Base-by-base conservation (phyloP, 2,888 invertebrate species). In the Trichacis sp. region DNA sequence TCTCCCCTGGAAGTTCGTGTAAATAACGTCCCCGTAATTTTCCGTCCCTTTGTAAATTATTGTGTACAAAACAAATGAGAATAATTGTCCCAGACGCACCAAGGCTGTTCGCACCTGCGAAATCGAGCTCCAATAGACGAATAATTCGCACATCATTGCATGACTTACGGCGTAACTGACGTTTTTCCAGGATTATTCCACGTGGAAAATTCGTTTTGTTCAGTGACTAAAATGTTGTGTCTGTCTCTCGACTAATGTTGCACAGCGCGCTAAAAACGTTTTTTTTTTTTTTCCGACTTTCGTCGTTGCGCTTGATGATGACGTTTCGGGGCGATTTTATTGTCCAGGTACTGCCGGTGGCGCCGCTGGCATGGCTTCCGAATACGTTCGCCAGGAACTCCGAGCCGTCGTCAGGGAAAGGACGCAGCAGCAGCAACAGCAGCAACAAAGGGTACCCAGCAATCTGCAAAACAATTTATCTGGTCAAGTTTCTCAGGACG, bases 301-400 rank as follows among this genome's bases (percentile, higher is more conserved):
- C 4, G 3, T 24, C 24, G 24, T 3, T 17, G n/a, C 6, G 2
- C 14, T 12, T 19, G 9, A 3, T 24, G 8, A 24, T 24, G 24
- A 5, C 8, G 8, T 24, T 24, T 17, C n/a, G 19, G 45, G 24
- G 36, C 4, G 1, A 6, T 40, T 8, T 17, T 54, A 19, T 65
- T 71, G 73, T 73, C 38, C 86, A 87, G 89, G 88, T 77, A 84
- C 82, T 53, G 85, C 85, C 62, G 86, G 82, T 72, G 88, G 85
- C 77, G 83, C 84, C 70, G 88, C 87, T 77, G 88, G 88, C 78
- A 90, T 88, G 83, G 89, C 91, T 63, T 93, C 95, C 50, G 96
- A 96, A 86, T 96, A 92, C 86, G 96, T 96, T 73, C 90, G 95
- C 79, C 95, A 96, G 86, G 95, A 96, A 86, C 87, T 97, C 78